phyloP scores from a whole-genome alignment of 1,140 invertebrate species.

The Archivesica marissinica region DNA sequence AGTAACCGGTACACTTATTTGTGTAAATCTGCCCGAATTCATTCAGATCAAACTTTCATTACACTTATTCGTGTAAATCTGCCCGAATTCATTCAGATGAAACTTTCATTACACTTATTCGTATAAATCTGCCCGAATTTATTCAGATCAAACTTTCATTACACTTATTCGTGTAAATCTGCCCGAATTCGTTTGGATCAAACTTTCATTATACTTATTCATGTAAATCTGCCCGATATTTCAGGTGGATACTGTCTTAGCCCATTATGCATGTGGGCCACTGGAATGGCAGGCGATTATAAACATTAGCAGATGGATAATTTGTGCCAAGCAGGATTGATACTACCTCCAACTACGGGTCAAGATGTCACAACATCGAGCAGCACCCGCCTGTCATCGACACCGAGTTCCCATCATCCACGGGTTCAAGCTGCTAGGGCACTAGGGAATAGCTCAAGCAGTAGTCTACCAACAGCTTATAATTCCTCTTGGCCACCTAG shows the following conservation, averaged over 20 bases:
- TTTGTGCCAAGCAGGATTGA: background rate
- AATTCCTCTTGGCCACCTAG: background rate
- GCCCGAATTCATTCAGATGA: background rate
- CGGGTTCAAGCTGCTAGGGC: background rate
- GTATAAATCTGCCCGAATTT: background rate
- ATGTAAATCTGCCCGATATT: background rate
- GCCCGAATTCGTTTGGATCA: background rate
- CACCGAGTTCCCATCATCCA: background rate
- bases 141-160: background rate
- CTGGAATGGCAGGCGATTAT: slow-evolving; percentile 2
- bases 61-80: background rate
- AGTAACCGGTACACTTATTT: too few relatives aligned
- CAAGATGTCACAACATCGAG: background rate
- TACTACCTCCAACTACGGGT: slow-evolving; percentile 25
- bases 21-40: too few relatives aligned
- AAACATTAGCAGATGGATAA: slow-evolving; percentile 17
- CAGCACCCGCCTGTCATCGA: background rate
- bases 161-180: background rate
- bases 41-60: too few relatives aligned
- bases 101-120: background rate
- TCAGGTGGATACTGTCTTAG: background rate
- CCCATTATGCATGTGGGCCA: background rate
- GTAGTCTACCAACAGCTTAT: background rate
- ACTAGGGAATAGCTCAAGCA: background rate
- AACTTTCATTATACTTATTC: background rate